A percentile compares a stretch with the other conserved stretches of the same genome.
Evolutionary conservation across 2,113 vertebrate genomes (phyloP).

Genomic region (Anser cygnoides): DNA sequence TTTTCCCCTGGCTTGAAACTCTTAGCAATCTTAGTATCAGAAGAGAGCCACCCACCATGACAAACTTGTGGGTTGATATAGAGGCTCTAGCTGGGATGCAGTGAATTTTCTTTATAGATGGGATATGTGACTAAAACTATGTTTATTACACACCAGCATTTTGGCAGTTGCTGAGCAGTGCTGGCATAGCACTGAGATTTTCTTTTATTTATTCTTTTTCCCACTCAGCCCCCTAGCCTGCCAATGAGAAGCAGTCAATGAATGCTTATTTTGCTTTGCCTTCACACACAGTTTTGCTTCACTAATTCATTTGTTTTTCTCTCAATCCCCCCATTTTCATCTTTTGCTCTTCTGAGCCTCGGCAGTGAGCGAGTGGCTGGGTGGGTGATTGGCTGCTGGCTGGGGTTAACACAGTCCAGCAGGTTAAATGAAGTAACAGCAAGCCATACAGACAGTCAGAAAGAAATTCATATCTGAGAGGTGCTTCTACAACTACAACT

Average conservation of each 20-base stretch:
- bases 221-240: not conserved
- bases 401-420: not conserved
- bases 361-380: accelerated
- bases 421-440: not conserved
- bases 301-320: not conserved
- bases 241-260: not conserved
- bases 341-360: not conserved
- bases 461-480: not conserved
- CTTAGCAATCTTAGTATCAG: not conserved
- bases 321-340: not conserved
- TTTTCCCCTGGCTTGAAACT: not conserved
- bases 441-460: not conserved
- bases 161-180: not conserved
- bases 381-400: not conserved
- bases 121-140: not conserved
- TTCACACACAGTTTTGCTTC: not conserved
- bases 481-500: not conserved
- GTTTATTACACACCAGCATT: not conserved
- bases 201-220: not conserved
- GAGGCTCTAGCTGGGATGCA: not conserved
- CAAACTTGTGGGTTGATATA: not conserved
- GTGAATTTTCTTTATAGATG: not conserved
- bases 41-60: not conserved
- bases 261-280: not conserved
- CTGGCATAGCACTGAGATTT: not conserved